phyloP scores from a whole-genome alignment of 2,888 invertebrate species.

The Drosophila testacea region DNA sequence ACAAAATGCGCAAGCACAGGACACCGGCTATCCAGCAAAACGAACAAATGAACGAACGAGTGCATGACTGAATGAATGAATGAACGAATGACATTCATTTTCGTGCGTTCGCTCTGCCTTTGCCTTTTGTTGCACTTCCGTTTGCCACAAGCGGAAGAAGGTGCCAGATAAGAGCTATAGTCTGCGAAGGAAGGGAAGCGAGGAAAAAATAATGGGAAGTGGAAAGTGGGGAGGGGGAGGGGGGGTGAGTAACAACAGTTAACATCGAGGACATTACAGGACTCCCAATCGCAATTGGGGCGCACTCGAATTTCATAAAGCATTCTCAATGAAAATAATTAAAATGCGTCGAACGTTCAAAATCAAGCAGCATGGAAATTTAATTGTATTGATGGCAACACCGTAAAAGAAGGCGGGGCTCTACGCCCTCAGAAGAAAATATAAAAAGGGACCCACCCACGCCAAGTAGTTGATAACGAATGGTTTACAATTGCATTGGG shows the following conservation, averaged over 20 bases:
- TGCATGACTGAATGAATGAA: constrained; percentile 29
- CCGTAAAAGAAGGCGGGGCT: not conserved
- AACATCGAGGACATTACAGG: constrained; percentile 32
- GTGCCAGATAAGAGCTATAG: constrained; percentile 47
- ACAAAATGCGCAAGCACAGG: constrained; percentile 42
- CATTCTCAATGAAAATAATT: constrained; percentile 77
- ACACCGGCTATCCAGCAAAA: constrained; percentile 31
- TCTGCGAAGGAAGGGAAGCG: not conserved
- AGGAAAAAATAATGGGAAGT: not conserved
- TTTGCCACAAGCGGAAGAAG: constrained; percentile 67
- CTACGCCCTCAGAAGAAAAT: not conserved
- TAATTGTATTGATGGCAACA: constrained; percentile 71
- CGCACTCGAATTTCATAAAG: constrained; percentile 73
- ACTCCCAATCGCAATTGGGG: constrained; percentile 45
- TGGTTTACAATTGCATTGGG: constrained; percentile 45
- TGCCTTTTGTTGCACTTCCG: constrained; percentile 71
- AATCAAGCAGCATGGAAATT: constrained; percentile 79
- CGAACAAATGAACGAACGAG: constrained; percentile 10
- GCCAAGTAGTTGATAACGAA: constrained; percentile 39
- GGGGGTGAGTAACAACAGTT: not conserved
- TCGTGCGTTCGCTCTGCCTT: constrained; percentile 38
- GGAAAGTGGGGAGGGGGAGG: not conserved
- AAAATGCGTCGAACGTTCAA: constrained; percentile 77
- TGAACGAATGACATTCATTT: constrained; percentile 78
- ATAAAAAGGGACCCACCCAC: constrained; percentile 1